Percentiles rank a stretch among this genome's conserved stretches.
phyloP scores from a whole-genome alignment of 2,888 invertebrate species.

The Serripes groenlandicus region DNA sequence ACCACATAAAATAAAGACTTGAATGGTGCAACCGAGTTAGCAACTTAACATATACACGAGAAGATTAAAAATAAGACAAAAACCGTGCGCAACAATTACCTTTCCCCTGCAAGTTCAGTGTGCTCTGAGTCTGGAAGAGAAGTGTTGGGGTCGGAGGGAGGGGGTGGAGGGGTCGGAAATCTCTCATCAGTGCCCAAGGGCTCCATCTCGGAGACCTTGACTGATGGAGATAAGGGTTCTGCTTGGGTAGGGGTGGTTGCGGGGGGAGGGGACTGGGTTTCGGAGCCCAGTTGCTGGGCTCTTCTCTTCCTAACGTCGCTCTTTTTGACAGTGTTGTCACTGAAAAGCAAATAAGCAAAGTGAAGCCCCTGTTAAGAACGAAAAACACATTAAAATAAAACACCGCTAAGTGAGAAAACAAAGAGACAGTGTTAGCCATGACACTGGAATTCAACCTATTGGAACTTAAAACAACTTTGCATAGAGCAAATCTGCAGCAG shows the following conservation, averaged over 20 bases:
- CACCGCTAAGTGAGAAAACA: neutral
- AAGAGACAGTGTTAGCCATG: neutral
- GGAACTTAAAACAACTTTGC: neutral
- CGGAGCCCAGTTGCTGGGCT: slow-evolving; percentile 69
- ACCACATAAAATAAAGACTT: too few species aligned
- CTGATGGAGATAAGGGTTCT: slow-evolving; percentile 21
- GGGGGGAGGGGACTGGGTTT: slow-evolving; percentile 50
- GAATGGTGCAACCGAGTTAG: too few species aligned
- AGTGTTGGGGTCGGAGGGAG: slow-evolving; percentile 52
- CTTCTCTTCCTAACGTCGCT: slow-evolving; percentile 81
- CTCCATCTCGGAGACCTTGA: slow-evolving; percentile 9
- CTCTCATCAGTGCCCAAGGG: slow-evolving; percentile 59
- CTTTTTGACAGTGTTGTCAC: slow-evolving; percentile 84
- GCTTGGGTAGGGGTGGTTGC: slow-evolving; percentile 45
- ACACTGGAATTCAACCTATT: neutral
- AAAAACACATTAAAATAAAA: neutral
- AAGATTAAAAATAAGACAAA: too few species aligned
- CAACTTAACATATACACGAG: too few species aligned
- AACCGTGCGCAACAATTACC: too few species aligned
- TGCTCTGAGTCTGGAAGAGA: slow-evolving; percentile 53
- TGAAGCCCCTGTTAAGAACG: slow-evolving; percentile 3
- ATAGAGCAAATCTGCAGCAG: neutral
- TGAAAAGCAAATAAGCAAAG: slow-evolving; percentile 63
- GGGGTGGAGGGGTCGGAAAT: slow-evolving; percentile 65
- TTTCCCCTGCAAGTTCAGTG: slow-evolving; percentile 53